Conservation (phyloP, 2,113 vertebrate species). For the Nematolebias whitei region DNA sequence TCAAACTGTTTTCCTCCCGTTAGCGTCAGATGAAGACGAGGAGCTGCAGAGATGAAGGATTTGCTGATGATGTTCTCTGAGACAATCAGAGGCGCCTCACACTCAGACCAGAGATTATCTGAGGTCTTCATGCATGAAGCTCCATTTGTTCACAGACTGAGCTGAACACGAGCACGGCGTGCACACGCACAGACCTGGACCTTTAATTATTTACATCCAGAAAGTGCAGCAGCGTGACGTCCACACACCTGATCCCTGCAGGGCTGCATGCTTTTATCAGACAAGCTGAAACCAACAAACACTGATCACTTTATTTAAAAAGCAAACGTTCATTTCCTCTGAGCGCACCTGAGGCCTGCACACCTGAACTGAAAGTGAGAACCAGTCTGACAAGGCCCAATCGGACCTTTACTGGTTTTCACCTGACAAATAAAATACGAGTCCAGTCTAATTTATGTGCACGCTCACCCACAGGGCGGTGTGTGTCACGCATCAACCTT, state of each 20-base stretch:
- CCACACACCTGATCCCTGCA: not conserved
- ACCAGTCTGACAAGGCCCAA: too few relatives aligned
- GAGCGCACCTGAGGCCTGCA: too few relatives aligned
- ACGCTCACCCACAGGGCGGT: too few relatives aligned
- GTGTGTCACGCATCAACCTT: too few relatives aligned
- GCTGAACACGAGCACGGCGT: not conserved
- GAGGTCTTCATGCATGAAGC: conserved; percentile 8
- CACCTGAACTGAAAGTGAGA: too few relatives aligned
- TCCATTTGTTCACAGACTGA: not conserved
- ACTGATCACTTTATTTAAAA: too few relatives aligned
- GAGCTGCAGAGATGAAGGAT: conserved; percentile 21
- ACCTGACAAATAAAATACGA: too few relatives aligned
- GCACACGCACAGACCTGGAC: not conserved
- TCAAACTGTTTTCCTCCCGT: conserved; percentile 44
- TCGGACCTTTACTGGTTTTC: too few relatives aligned
- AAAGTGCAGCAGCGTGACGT: not conserved
- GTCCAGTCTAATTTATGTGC: too few relatives aligned
- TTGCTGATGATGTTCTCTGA: conserved; percentile 32
- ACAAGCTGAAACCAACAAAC: not conserved
- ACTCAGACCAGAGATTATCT: too few relatives aligned
- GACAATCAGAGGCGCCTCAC: not conserved
- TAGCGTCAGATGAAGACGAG: conserved; percentile 15
- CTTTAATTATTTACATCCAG: not conserved
- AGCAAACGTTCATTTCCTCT: too few relatives aligned
- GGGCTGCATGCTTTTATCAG: not conserved